Evolutionary conservation across 1,140 invertebrate species (phyloP).

Genomic region (Andrena cerasifolii): DNA sequence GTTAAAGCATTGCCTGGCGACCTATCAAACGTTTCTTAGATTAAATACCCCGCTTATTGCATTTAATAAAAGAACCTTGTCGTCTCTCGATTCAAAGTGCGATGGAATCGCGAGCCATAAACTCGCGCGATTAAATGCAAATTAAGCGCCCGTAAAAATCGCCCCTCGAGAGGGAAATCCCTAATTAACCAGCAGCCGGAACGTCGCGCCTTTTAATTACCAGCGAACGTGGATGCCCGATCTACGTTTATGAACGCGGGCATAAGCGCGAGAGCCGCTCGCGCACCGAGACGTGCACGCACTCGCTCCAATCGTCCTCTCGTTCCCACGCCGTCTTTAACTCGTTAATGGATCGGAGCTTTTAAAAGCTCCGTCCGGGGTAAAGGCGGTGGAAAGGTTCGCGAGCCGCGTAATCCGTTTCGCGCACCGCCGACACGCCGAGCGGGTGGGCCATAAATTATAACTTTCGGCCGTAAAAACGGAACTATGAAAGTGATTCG

Average conservation of each 20-base stretch:
- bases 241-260: constrained; percentile 22
- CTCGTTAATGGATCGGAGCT: constrained; percentile 65
- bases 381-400: constrained; percentile 9
- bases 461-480: constrained; percentile 72
- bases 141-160: constrained; percentile 2
- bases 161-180: constrained; percentile 7
- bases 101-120: background rate
- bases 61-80: too few relatives aligned
- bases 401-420: constrained; percentile 47
- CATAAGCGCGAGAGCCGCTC: background rate
- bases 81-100: too few relatives aligned
- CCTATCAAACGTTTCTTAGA: too few relatives aligned
- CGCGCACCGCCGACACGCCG: constrained; percentile 53
- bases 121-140: constrained; percentile 22
- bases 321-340: constrained; percentile 59
- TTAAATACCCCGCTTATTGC: too few relatives aligned
- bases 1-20: too few relatives aligned
- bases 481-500: constrained; percentile 73
- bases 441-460: constrained; percentile 64
- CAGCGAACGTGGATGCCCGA: constrained; percentile 10
- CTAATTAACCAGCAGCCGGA: constrained; percentile 42
- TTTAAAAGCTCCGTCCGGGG: constrained; percentile 48
- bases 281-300: constrained; percentile 22
- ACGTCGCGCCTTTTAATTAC: constrained; percentile 26
- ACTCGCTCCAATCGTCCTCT: constrained; percentile 2